Evolutionary conservation across 2,113 vertebrate species (phyloP).

Genomic region (Athene noctua): DNA sequence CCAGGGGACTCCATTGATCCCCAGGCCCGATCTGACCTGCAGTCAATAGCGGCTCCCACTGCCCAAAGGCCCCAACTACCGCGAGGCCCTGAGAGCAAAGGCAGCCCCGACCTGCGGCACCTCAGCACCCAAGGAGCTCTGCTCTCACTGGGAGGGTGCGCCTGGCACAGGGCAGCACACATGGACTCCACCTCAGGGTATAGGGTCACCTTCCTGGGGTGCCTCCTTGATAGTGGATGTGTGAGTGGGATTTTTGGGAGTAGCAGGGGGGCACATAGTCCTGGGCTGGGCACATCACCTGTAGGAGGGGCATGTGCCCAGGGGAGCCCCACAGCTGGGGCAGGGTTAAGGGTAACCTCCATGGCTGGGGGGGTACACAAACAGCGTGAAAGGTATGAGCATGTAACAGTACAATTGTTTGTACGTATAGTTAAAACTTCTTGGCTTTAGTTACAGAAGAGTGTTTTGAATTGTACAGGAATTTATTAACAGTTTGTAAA

Average conservation of each 20-base stretch:
- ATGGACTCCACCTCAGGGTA: too few relatives aligned
- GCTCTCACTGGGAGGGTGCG: too few relatives aligned
- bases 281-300: neutral
- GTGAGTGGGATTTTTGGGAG: neutral
- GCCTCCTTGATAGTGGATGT: accelerated
- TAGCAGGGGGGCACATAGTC: neutral
- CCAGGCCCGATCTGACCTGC: too few relatives aligned
- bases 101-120: too few relatives aligned
- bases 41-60: too few relatives aligned
- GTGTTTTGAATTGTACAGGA: neutral
- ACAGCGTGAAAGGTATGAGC: neutral
- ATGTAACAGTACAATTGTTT: neutral
- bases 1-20: too few relatives aligned
- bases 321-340: accelerated
- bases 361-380: neutral
- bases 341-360: too few relatives aligned
- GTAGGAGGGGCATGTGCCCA: accelerated
- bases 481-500: neutral
- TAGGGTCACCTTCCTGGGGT: too few relatives aligned
- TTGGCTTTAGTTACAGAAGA: neutral
- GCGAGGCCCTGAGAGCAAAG: too few relatives aligned
- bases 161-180: too few relatives aligned
- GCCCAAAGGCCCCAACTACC: too few relatives aligned
- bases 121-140: too few relatives aligned
- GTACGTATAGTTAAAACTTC: neutral